A percentile compares a stretch with the other conserved stretches of the same genome.
Conservation (phyloP, 2,888 invertebrate genomes). For the Malacosoma neustria region DNA sequence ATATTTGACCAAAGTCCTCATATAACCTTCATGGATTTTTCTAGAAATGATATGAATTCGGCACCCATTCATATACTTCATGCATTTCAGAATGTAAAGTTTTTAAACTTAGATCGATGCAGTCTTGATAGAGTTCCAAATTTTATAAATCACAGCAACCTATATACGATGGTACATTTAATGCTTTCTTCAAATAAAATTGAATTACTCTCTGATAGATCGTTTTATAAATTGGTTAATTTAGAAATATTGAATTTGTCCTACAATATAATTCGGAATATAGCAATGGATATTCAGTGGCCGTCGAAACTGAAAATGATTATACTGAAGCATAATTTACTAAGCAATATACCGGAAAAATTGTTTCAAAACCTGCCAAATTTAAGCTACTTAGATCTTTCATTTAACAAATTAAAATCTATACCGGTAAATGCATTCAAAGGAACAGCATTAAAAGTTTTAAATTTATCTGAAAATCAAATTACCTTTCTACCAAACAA, state of each 20-base stretch:
- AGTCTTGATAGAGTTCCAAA: slow-evolving; percentile 35
- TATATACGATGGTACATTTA: slow-evolving; percentile 38
- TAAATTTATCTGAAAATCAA: slow-evolving; percentile 46
- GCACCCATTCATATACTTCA: slow-evolving; percentile 28
- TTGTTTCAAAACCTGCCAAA: slow-evolving; percentile 35
- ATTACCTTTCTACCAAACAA: slow-evolving; percentile 49
- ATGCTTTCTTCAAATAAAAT: slow-evolving; percentile 43
- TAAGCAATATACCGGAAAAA: slow-evolving; percentile 34
- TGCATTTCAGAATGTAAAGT: slow-evolving; percentile 23
- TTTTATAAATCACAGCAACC: slow-evolving; percentile 32
- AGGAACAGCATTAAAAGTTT: slow-evolving; percentile 35
- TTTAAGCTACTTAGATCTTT: slow-evolving; percentile 39
- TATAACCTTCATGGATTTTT: slow-evolving; percentile 35
- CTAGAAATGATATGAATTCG: slow-evolving; percentile 37
- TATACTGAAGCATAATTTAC: slow-evolving; percentile 35
- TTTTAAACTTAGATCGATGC: slow-evolving; percentile 34
- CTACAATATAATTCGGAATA: slow-evolving; percentile 33
- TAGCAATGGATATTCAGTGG: slow-evolving; percentile 37
- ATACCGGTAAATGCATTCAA: slow-evolving; percentile 42
- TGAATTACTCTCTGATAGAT: slow-evolving; percentile 20
- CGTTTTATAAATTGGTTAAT: slow-evolving; percentile 31
- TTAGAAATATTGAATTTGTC: slow-evolving; percentile 42
- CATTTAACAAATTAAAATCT: slow-evolving; percentile 38
- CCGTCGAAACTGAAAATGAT: slow-evolving; percentile 36
- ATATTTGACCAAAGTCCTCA: slow-evolving; percentile 27